Evolutionary conservation across 2,888 invertebrate genomes (phyloP), one percentile per base, ranked within the genome.

Genomic region (Julus scandinavius): DNA sequence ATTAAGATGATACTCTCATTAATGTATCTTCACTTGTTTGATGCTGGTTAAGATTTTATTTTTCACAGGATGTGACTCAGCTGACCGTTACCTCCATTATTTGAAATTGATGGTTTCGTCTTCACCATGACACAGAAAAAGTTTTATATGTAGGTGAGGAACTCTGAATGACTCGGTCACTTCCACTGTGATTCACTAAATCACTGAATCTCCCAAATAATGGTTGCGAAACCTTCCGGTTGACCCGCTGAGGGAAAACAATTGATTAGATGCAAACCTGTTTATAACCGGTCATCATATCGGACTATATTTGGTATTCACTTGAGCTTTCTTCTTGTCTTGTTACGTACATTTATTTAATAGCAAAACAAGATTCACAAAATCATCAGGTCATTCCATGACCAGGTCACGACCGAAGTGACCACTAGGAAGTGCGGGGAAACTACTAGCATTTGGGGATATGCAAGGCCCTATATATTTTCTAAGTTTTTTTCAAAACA

Each of bases 111-210:
- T 58, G 58, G 58, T 58, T 58, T 58, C 58, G 1, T 58, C 58
- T 58, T 58, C 58, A 15, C 54, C 15, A 9, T 13, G 13, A 2
- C 7, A 58, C 11, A n/a, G n/a, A n/a, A n/a, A n/a, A n/a, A n/a
- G n/a, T n/a, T n/a, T n/a, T n/a, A n/a, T n/a, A n/a, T n/a, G n/a
- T n/a, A n/a, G n/a, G n/a, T n/a, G n/a, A n/a, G n/a, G n/a, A n/a
- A n/a, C n/a, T 58, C 58, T n/a, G n/a, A 2, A 4, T 58, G 17
- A 58, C 58, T 58, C 58, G n/a, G 6, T 1, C 2, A n/a, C 58
- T 58, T 58, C 58, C 58, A n/a, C 58, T 6, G n/a, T 58, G 58
- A 58, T n/a, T 58, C 58, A 58, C 58, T 58, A n/a, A 58, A 58
- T 58, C n/a, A n/a, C 58, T 58, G 58, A 58, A 58, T 58, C 58